phyloP scores from a whole-genome alignment of 2,113 vertebrate genomes.

The Pseudorectes ferrugineus region DNA sequence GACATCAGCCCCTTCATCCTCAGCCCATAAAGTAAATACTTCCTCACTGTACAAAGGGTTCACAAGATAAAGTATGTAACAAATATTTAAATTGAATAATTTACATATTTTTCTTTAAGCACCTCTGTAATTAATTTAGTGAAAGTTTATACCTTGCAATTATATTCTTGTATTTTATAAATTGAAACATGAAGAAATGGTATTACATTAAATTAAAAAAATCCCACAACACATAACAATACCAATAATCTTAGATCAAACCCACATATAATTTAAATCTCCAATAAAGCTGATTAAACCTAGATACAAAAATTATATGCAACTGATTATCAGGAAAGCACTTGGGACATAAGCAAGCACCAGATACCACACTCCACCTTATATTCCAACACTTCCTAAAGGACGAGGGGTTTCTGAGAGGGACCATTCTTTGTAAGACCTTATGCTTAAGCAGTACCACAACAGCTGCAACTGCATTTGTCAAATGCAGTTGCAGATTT shows the following conservation, averaged over 20 bases:
- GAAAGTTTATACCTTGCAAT: slow-evolving; percentile 2
- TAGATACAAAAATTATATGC: neutral
- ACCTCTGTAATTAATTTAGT: slow-evolving; percentile 44
- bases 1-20: neutral
- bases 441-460: neutral
- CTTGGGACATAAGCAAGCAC: neutral
- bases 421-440: neutral
- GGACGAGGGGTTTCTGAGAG: neutral
- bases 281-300: slow-evolving; percentile 23
- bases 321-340: neutral
- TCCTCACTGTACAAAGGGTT: slow-evolving; percentile 12
- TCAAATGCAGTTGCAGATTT: neutral
- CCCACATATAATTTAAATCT: slow-evolving; percentile 1
- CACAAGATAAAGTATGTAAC: slow-evolving; percentile 1
- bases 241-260: slow-evolving; percentile 4
- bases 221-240: neutral
- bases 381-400: neutral
- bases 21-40: neutral
- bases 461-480: neutral
- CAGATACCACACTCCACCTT: neutral
- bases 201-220: slow-evolving; percentile 8
- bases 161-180: slow-evolving; percentile 32
- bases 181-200: neutral
- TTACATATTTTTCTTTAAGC: slow-evolving; percentile 41
- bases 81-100: slow-evolving; percentile 62